Conservation (phyloP, 2,888 invertebrate genomes). For the Choristoneura rosaceana region DNA sequence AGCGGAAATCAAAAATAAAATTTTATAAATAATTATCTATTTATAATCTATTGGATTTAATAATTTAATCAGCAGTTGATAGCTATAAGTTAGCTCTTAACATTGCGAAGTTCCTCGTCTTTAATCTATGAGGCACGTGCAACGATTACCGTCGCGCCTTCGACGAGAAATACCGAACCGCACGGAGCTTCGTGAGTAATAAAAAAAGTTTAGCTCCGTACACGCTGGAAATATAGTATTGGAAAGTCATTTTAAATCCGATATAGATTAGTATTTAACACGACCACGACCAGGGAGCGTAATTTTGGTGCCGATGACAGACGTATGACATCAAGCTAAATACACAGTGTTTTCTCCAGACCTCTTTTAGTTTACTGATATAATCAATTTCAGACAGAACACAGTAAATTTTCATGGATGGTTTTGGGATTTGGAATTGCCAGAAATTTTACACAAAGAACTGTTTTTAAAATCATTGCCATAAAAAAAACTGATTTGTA, state of each 20-base stretch:
- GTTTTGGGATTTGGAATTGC: too few relatives aligned
- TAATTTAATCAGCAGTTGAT: background rate
- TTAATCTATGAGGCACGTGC: background rate
- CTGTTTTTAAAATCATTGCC: too few relatives aligned
- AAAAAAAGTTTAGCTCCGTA: conserved; percentile 1
- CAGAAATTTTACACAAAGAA: too few relatives aligned
- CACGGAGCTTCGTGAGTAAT: background rate
- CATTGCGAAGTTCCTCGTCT: background rate
- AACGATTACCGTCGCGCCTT: background rate
- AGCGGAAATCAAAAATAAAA: too few relatives aligned
- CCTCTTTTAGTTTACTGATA: too few relatives aligned
- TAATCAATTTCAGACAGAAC: too few relatives aligned
- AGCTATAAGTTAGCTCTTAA: background rate
- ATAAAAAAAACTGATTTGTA: too few relatives aligned
- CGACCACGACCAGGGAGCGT: too few relatives aligned
- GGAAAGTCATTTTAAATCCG: background rate
- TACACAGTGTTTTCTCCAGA: too few relatives aligned
- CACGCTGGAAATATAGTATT: background rate
- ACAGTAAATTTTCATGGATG: too few relatives aligned
- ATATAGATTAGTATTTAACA: background rate
- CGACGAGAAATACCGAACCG: background rate
- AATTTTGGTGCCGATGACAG: too few relatives aligned
- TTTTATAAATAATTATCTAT: background rate
- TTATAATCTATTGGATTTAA: background rate
- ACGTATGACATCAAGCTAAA: too few relatives aligned